phyloP scores from a whole-genome alignment of 2,888 invertebrate genomes.

The Ctena decussata region DNA sequence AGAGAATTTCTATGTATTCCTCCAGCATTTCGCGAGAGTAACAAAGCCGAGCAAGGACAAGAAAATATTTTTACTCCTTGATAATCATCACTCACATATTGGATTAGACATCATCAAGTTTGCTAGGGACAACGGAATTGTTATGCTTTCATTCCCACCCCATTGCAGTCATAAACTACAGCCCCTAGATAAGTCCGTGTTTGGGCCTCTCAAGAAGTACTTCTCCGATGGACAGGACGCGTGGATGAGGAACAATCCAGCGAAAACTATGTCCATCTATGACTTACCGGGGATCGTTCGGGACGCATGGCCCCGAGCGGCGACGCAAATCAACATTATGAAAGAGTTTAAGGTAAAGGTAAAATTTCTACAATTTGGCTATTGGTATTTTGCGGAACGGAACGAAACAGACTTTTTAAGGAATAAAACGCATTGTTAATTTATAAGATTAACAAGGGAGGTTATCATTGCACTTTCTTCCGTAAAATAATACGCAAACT shows the following conservation, averaged over 20 bases:
- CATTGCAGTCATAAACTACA: slow-evolving; percentile 83
- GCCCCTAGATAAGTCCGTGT: slow-evolving; percentile 86
- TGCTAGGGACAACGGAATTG: slow-evolving; percentile 84
- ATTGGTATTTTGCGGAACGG: no score
- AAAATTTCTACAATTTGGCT: background rate
- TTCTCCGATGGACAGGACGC: slow-evolving; percentile 61
- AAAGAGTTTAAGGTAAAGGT: slow-evolving; percentile 51
- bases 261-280: slow-evolving; percentile 78
- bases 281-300: slow-evolving; percentile 44
- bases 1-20: slow-evolving; percentile 71
- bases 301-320: slow-evolving; percentile 51
- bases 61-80: slow-evolving; percentile 75
- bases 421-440: no score
- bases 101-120: slow-evolving; percentile 69
- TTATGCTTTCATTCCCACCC: slow-evolving; percentile 83
- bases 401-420: no score
- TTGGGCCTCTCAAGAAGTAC: slow-evolving; percentile 85
- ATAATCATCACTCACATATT: slow-evolving; percentile 79
- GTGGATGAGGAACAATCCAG: slow-evolving; percentile 80
- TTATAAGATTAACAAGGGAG: no score
- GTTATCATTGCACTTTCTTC: no score
- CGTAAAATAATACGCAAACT: no score
- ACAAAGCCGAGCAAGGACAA: slow-evolving; percentile 70
- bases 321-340: slow-evolving; percentile 45
- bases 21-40: slow-evolving; percentile 80